These are phyloP conservation scores for Coilia nasus DNA, from an alignment of 2,797 vertebrate genomes.

Conservation along the genomic window DNA sequence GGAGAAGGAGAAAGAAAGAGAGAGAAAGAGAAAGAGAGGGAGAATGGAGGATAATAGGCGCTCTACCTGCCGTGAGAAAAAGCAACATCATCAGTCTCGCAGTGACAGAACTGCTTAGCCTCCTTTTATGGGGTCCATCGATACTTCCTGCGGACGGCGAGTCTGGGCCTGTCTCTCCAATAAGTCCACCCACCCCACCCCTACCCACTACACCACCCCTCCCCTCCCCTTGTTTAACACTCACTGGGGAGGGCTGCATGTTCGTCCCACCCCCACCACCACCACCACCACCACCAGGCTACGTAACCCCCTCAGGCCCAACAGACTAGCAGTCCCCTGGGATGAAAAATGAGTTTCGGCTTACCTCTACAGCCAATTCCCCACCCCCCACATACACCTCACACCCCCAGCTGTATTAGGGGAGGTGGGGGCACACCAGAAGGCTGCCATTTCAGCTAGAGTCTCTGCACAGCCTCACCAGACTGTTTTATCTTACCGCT, in stretches of 20 bases:
- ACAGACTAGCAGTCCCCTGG: neutral
- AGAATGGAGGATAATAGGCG: conserved; percentile 64
- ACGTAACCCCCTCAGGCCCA: neutral
- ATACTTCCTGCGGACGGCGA: conserved; percentile 33
- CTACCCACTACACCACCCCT: neutral
- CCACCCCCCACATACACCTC: neutral
- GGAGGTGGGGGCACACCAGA: no score
- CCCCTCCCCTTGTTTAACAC: conserved; percentile 28
- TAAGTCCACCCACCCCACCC: conserved; percentile 12
- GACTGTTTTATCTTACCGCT: no score
- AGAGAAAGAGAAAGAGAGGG: conserved; percentile 28
- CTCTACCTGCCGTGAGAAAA: conserved; percentile 63
- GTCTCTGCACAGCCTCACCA: no score
- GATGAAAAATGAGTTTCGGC: neutral
- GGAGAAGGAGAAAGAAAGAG: neutral
- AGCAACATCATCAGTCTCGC: conserved; percentile 57
- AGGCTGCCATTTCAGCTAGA: no score
- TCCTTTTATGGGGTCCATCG: conserved; percentile 48
- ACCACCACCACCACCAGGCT: neutral
- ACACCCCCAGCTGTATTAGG: no score
- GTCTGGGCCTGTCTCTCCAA: conserved; percentile 48
- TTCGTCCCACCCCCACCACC: neutral
- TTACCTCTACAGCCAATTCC: neutral
- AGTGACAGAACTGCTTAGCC: conserved; percentile 45
- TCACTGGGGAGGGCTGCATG: neutral